Percentiles rank a stretch among this genome's conserved stretches.
Evolutionary conservation across 1,140 invertebrate genomes (phyloP).

Genomic region (Globodera rostochiensis): DNA sequence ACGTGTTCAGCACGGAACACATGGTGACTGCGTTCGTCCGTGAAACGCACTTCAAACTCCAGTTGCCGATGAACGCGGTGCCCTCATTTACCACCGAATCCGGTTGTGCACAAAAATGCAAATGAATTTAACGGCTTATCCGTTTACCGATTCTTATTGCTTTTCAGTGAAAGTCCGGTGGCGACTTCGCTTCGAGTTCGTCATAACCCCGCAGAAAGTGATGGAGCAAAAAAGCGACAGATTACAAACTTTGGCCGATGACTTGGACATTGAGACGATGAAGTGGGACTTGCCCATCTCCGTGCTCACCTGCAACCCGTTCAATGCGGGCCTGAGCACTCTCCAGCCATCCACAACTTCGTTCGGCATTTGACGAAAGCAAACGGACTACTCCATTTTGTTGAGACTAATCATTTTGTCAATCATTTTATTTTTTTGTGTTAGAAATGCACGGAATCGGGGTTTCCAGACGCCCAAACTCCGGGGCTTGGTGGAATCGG

Average conservation of each 20-base stretch:
- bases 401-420: too few relatives aligned
- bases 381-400: too few relatives aligned
- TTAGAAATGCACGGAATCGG: too few relatives aligned
- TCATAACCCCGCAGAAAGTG: conserved; percentile 44
- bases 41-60: conserved; percentile 54
- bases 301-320: conserved; percentile 53
- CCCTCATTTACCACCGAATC: conserved; percentile 60
- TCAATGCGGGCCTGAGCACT: conserved; percentile 31
- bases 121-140: not conserved
- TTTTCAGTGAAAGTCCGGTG: conserved; percentile 61
- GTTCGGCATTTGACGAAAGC: not conserved
- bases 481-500: too few relatives aligned
- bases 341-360: not conserved
- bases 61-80: conserved; percentile 51
- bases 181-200: conserved; percentile 63
- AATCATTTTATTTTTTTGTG: too few relatives aligned
- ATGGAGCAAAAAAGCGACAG: conserved; percentile 31
- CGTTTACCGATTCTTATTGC: not conserved
- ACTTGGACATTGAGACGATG: conserved; percentile 53
- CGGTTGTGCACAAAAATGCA: conserved; percentile 30
- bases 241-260: conserved; percentile 32
- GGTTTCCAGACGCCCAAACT: too few relatives aligned
- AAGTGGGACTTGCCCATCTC: conserved; percentile 48
- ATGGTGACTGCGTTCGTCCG: conserved; percentile 49
- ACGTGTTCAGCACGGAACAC: conserved; percentile 35